Evolutionary conservation across 2,113 vertebrate genomes (phyloP), one percentile per base, ranked within the genome.

Genomic region (Talpa occidentalis): DNA sequence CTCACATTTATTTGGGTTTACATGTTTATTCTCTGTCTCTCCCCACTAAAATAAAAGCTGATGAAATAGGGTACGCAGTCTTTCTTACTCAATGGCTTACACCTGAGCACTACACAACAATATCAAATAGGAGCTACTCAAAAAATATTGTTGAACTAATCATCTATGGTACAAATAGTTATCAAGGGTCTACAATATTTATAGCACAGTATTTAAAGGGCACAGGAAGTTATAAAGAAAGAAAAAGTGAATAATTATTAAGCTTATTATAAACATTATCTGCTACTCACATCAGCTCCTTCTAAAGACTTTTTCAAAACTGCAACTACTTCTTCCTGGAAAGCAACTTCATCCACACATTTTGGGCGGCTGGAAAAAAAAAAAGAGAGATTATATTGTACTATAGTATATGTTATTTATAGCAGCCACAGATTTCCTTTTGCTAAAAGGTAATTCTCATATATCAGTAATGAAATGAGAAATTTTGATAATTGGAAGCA

Each of bases 241-340:
- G 42, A 42, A 84, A 90, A 84, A 91, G 56, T 73, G 32, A 92
- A 85, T 74, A 72, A 93, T 92, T 76, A 52, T 52, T 52, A 52
- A 52, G 15, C 16, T 52, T 15, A 52, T 52, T 35, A 69, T 37
- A 72, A 89, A 93, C 17, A 74, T 32, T 54, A 89, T 67, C 11
- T 37, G 73, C 7, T 64, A 99, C 99, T 99, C 94, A 99, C 99
- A 98, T 99, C 99, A 91, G 99, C 99, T 96, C 99, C 99, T 92
- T 99, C 98, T 97, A 99, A 97, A 81, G 99, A 99, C 87, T 99
- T 99, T 98, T 99, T 99, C 92, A 99, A 96, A 21, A 99, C 99
- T 28, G 99, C 99, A 76, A 99, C 99, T 85, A 99, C 99, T 98
- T 99, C 99, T 85, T 99, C 99, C 97, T 99, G 99, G 97, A 98